These are phyloP conservation scores for Dinomys branickii DNA, from an alignment of 2,113 vertebrate species.

Conservation along the genomic window DNA sequence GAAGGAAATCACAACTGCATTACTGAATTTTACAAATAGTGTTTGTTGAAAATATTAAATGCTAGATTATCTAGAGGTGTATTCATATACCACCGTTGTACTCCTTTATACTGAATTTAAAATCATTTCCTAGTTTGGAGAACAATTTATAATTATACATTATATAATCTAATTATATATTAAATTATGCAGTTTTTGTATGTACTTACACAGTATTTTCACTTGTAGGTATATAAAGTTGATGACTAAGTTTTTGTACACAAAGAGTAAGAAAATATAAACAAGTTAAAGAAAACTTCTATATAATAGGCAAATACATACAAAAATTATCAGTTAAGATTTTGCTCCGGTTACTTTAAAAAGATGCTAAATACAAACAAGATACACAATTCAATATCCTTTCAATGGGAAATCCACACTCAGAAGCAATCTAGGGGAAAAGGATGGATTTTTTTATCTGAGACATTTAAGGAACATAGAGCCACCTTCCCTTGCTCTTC, in stretches of 20 bases:
- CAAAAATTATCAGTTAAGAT: not conserved
- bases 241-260: not conserved
- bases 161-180: not conserved
- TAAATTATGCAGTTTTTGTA: not conserved
- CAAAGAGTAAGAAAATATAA: not conserved
- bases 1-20: not conserved
- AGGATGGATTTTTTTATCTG: not conserved
- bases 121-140: not conserved
- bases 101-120: not conserved
- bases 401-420: not conserved
- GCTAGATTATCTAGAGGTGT: not conserved
- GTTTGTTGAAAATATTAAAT: not conserved
- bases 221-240: not conserved
- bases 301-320: not conserved
- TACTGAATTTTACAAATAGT: not conserved
- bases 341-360: not conserved
- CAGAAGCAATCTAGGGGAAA: not conserved
- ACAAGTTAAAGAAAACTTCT: not conserved
- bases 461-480: not conserved
- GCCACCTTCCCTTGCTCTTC: fast-evolving
- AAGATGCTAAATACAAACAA: not conserved
- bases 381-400: not conserved
- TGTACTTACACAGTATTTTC: not conserved
- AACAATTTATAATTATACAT: not conserved
- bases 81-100: not conserved